phyloP scores from a whole-genome alignment of 2,888 invertebrate species.

The Morpho deidamia region DNA sequence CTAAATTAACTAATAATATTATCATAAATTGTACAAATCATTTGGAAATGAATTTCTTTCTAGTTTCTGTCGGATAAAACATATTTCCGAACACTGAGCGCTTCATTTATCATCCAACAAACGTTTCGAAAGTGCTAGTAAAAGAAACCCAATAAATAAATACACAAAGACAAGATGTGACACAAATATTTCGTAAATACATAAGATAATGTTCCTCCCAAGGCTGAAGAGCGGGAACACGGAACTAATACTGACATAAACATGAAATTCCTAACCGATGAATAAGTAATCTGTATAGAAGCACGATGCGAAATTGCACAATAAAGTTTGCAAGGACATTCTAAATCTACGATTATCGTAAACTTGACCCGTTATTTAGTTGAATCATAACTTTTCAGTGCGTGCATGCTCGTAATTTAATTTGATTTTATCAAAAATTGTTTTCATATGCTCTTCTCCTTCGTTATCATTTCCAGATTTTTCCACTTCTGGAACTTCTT shows the following conservation, averaged over 20 bases:
- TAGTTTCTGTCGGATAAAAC: too few species aligned
- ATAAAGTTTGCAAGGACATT: constrained; percentile 16
- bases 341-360: constrained; percentile 11
- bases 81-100: too few species aligned
- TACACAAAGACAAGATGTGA: neutral
- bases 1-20: too few species aligned
- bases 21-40: too few species aligned
- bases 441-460: too few species aligned
- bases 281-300: constrained; percentile 8
- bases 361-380: constrained; percentile 6
- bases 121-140: too few species aligned
- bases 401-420: too few species aligned
- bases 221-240: constrained; percentile 12
- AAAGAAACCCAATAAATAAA: neutral
- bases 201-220: neutral
- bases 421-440: too few species aligned
- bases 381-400: constrained; percentile 1
- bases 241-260: constrained; percentile 15
- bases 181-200: constrained; percentile 1
- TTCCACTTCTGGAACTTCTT: too few species aligned
- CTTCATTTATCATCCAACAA: too few species aligned
- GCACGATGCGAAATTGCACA: constrained; percentile 5
- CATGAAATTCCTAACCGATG: constrained; percentile 14
- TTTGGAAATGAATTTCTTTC: too few species aligned
- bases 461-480: too few species aligned